These are phyloP conservation scores for Elmis aenea DNA, from an alignment of 2,888 invertebrate genomes.

Conservation along the genomic window DNA sequence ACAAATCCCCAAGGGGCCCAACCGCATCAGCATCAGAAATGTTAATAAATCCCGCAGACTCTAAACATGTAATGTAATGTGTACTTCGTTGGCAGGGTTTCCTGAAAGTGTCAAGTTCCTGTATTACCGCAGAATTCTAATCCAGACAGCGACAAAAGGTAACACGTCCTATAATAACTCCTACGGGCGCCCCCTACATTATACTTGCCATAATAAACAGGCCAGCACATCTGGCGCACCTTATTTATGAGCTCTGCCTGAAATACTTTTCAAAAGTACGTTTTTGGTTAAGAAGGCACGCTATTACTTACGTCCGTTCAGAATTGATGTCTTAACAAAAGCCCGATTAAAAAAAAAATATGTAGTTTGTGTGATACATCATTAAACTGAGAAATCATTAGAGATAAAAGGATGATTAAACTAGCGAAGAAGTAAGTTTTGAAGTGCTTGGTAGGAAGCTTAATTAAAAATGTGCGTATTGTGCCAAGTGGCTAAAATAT, in stretches of 20 bases:
- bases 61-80: no score
- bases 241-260: constrained; percentile 20
- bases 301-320: not conserved
- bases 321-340: not conserved
- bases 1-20: no score
- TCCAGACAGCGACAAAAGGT: constrained; percentile 23
- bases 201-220: constrained; percentile 21
- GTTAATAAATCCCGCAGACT: no score
- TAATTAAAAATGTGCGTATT: no score
- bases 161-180: constrained; percentile 21
- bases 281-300: not conserved
- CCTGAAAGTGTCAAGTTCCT: constrained; percentile 30
- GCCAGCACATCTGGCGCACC: constrained; percentile 21
- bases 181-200: constrained; percentile 21
- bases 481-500: no score
- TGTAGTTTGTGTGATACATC: no score
- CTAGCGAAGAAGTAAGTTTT: no score
- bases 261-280: constrained; percentile 16
- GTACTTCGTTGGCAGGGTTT: constrained; percentile 23
- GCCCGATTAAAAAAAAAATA: no score
- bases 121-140: constrained; percentile 29
- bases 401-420: no score
- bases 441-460: no score
- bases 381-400: no score
- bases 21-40: no score